These are phyloP conservation scores for Epinephelus lanceolatus DNA, from an alignment of 2,113 vertebrate genomes.

Conservation along the genomic window DNA sequence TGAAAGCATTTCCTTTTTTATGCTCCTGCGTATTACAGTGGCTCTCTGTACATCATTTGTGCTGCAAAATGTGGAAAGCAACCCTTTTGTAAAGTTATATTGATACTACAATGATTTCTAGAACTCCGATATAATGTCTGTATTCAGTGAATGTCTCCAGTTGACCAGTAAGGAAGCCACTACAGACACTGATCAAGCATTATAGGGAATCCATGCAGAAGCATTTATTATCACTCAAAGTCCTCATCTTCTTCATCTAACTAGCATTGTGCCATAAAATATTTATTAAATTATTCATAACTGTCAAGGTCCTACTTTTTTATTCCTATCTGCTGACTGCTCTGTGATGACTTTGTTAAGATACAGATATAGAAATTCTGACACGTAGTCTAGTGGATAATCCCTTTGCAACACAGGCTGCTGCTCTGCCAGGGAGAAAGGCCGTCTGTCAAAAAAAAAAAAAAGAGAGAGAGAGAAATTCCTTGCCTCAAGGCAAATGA, in stretches of 20 bases:
- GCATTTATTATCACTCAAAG: not conserved
- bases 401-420: constrained; percentile 3
- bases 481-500: constrained; percentile 39
- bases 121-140: not conserved
- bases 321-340: not conserved
- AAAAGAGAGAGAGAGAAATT: not conserved
- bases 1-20: not conserved
- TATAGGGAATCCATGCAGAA: not conserved
- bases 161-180: not conserved
- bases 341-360: constrained; percentile 15
- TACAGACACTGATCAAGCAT: constrained; percentile 2
- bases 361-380: constrained; percentile 4
- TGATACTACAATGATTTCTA: not conserved
- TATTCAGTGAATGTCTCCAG: not conserved
- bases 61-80: not conserved
- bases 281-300: constrained; percentile 7
- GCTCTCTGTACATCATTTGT: not conserved
- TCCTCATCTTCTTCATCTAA: not conserved
- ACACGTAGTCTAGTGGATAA: not conserved
- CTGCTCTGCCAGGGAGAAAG: constrained; percentile 9
- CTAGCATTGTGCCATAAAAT: constrained; percentile 7
- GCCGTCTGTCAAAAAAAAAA: constrained; percentile 19
- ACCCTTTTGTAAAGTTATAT: not conserved
- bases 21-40: not conserved
- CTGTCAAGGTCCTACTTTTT: not conserved